Evolutionary conservation across 2,113 vertebrate species (phyloP), one percentile per base, ranked within the genome.

Genomic region (Cynopterus brachyotis): DNA sequence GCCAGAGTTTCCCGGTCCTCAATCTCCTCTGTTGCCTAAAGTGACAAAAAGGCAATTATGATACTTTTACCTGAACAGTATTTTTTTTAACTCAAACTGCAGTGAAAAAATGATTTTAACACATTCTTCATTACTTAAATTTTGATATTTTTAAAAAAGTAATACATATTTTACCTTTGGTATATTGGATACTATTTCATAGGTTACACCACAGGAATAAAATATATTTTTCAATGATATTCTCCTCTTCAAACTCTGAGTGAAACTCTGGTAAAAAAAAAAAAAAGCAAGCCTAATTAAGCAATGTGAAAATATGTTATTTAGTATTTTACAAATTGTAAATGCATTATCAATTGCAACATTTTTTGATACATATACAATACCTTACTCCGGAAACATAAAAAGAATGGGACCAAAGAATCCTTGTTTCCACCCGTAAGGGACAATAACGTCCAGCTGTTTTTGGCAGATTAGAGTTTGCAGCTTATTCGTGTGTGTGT

Each of bases 151-250:
- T 42, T 16, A 2, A 37, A 93, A 91, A 32, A 95, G 28, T 72
- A 88, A 42, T 4, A 84, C 0, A 7, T 40, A 4, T 83, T 92
- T 98, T 98, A 99, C 99, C 99, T 99, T 99, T 97, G 99, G 99
- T 98, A 99, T 99, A 97, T 99, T 99, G 96, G 99, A 99, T 75
- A 99, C 99, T 69, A 99, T 99, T 98, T 99, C 99, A 97, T 99
- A 99, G 55, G 99, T 99, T 81, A 99, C 99, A 80, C 99, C 99
- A 78, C 99, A 99, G 96, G 99, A 99, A 98, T 99, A 99, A 92
- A 99, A 98, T 13, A 99, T 98, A 94, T 99, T 99, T 98, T 99
- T 99, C 91, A 99, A 95, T 19, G 99, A 99, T 99, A 99, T 99
- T 98, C 99, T 99, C 97, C 99, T 99, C 98, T 99, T 99, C 97